These are phyloP conservation scores for Tarsius wallacei DNA, from an alignment of 2,797 vertebrate species.

Conservation along the genomic window DNA sequence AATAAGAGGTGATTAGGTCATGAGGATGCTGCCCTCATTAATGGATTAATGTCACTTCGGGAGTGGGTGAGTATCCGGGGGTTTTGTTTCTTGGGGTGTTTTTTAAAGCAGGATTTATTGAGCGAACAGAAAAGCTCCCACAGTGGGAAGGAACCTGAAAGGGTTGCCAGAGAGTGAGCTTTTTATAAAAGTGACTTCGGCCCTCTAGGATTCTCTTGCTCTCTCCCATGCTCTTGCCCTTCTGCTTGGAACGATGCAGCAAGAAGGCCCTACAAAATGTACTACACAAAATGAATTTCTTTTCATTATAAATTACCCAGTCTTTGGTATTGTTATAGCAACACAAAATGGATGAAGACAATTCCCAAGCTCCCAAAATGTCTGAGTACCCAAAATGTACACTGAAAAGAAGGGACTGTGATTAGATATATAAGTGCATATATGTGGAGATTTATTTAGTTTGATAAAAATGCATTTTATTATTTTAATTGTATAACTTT, in stretches of 20 bases:
- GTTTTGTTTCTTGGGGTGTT: no score
- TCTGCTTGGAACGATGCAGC: background rate
- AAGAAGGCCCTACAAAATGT: background rate
- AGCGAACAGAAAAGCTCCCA: no score
- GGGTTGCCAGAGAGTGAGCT: background rate
- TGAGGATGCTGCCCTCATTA: background rate
- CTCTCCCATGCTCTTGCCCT: background rate
- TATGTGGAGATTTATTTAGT: background rate
- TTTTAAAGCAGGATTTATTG: no score
- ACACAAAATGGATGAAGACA: background rate
- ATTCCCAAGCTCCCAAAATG: background rate
- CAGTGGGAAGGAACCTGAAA: no score
- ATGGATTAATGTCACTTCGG: background rate
- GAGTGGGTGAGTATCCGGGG: background rate
- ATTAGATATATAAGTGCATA: background rate
- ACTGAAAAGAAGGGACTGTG: background rate
- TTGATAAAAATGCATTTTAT: slow-evolving; percentile 12
- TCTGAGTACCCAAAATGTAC: background rate
- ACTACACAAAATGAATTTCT: background rate
- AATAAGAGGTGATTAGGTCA: background rate
- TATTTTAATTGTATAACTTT: background rate
- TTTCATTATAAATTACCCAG: background rate
- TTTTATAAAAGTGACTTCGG: background rate
- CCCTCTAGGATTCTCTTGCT: background rate
- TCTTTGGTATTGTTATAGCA: background rate